Evolutionary conservation across 2,888 invertebrate species (phyloP).

Genomic region (Watsonalla cultraria): DNA sequence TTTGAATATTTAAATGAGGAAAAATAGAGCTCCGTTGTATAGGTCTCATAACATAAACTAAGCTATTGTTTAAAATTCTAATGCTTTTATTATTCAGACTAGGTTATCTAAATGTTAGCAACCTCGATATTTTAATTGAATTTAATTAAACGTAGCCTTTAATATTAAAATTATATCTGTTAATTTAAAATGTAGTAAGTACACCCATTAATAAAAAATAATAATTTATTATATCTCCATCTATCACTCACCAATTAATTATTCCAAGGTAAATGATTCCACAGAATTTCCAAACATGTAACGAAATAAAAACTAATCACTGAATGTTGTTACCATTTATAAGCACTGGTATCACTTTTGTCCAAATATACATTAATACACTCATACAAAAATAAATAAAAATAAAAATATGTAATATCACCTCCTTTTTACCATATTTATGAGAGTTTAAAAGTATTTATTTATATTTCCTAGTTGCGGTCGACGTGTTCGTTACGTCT

Average conservation of each 20-base stretch:
- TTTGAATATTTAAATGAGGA: background rate
- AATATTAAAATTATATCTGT: too few species aligned
- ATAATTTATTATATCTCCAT: background rate
- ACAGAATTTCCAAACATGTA: slow-evolving; percentile 22
- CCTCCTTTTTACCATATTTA: slow-evolving; percentile 56
- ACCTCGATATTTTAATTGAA: too few species aligned
- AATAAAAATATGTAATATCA: slow-evolving; percentile 36
- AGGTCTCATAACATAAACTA: background rate
- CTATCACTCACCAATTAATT: slow-evolving; percentile 24
- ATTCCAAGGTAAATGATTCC: slow-evolving; percentile 17
- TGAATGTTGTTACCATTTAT: slow-evolving; percentile 8
- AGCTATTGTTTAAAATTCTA: background rate
- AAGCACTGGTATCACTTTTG: slow-evolving; percentile 18
- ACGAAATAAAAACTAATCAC: slow-evolving; percentile 17
- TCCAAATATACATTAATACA: slow-evolving; percentile 17
- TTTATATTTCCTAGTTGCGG: slow-evolving; percentile 40
- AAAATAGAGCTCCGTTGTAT: background rate
- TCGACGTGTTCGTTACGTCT: slow-evolving; percentile 44
- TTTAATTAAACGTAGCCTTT: too few species aligned
- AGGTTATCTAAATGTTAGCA: too few species aligned
- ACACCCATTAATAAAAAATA: too few species aligned
- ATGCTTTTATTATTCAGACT: too few species aligned
- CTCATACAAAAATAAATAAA: slow-evolving; percentile 20
- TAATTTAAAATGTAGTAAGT: too few species aligned
- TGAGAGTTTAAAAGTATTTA: slow-evolving; percentile 40